phyloP scores from a whole-genome alignment of 2,797 vertebrate species.

The Jordanella pulchra region DNA sequence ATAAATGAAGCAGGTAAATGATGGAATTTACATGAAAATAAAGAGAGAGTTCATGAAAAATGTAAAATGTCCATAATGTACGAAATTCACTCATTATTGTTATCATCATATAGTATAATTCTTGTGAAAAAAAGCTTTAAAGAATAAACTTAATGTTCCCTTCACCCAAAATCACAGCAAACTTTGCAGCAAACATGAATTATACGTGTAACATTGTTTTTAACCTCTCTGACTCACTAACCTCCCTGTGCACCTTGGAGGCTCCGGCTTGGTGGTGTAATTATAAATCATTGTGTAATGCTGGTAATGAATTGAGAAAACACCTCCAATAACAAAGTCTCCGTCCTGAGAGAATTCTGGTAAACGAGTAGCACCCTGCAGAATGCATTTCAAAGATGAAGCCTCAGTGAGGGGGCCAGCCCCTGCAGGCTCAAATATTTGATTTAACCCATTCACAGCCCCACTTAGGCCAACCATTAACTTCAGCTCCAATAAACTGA shows the following conservation, averaged over 20 bases:
- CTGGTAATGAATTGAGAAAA: constrained; percentile 58
- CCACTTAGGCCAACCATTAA: not conserved
- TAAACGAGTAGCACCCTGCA: constrained; percentile 25
- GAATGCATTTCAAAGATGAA: constrained; percentile 36
- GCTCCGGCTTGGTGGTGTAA: constrained; percentile 40
- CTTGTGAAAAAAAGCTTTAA: too few species aligned
- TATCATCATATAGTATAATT: too few species aligned
- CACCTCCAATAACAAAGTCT: constrained; percentile 65
- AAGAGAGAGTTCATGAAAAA: too few species aligned
- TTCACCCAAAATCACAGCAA: not conserved
- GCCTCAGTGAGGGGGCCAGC: not conserved
- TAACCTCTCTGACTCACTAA: constrained; percentile 2
- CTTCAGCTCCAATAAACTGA: constrained; percentile 28
- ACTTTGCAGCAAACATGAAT: not conserved
- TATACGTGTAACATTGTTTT: not conserved
- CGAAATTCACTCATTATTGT: not conserved
- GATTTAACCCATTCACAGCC: not conserved
- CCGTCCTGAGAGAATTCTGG: constrained; percentile 57
- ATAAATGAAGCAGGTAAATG: constrained; percentile 45
- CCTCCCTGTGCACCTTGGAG: constrained; percentile 61
- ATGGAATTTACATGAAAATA: not conserved
- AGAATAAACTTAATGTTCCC: too few species aligned
- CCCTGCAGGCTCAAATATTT: not conserved
- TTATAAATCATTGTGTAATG: constrained; percentile 37
- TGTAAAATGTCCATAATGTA: too few species aligned